A percentile compares a stretch with the other conserved stretches of the same genome.
These are phyloP conservation scores for Gopherus evgoodei DNA, from an alignment of 2,113 vertebrate species.

Conservation along the genomic window DNA sequence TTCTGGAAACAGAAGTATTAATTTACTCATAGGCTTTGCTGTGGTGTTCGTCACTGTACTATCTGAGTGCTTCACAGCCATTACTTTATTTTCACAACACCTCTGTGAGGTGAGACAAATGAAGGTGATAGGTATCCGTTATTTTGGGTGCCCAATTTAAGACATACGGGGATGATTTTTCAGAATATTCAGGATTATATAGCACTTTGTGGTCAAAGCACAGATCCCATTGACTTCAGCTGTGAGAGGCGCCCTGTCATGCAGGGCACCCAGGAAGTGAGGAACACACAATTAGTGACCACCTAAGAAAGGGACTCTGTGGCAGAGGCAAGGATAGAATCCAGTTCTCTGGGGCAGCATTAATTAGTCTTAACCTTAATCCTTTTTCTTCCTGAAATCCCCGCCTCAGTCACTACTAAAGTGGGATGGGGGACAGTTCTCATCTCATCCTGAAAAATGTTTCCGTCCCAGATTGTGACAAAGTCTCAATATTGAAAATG, in stretches of 20 bases:
- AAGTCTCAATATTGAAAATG: background rate
- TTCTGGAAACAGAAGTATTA: constrained; percentile 3
- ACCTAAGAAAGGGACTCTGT: background rate
- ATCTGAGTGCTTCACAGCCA: background rate
- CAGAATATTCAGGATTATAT: background rate
- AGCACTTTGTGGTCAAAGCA: background rate
- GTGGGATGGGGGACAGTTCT: background rate
- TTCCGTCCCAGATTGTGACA: background rate
- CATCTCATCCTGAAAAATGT: background rate
- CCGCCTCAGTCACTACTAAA: too few relatives aligned
- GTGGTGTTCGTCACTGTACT: background rate
- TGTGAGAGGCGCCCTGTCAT: background rate
- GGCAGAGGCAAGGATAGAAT: background rate
- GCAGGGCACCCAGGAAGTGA: background rate
- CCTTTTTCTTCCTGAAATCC: background rate
- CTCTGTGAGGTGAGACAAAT: background rate
- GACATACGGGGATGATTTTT: constrained; percentile 20
- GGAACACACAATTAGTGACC: background rate
- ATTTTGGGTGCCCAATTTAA: constrained; percentile 20
- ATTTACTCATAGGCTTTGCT: background rate
- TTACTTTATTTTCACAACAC: constrained; percentile 32
- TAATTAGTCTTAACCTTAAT: background rate
- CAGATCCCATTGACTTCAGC: background rate
- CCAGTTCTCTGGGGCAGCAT: background rate
- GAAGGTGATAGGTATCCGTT: constrained; percentile 16